These are phyloP conservation scores for Pseudopleuronectes americanus DNA, from an alignment of 2,797 vertebrate genomes.

Conservation along the genomic window DNA sequence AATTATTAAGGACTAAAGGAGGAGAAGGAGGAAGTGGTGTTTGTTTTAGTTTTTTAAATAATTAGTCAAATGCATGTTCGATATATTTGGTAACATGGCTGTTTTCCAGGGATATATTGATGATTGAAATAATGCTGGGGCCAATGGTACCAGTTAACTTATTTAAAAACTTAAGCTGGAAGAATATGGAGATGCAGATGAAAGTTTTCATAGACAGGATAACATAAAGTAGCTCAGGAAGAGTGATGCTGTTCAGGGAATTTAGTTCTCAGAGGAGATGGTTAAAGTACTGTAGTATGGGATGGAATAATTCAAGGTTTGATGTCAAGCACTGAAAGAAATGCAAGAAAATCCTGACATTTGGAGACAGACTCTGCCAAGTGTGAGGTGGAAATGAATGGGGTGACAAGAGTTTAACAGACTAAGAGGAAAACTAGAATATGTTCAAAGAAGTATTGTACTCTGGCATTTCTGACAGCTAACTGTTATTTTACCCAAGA, in stretches of 20 bases:
- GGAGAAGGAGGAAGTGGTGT: too few species aligned
- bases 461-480: conserved; percentile 2
- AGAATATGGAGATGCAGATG: conserved; percentile 1
- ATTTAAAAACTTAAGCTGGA: conserved; percentile 7
- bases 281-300: neutral
- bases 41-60: neutral
- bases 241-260: neutral
- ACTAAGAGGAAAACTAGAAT: neutral
- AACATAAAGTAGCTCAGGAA: conserved; percentile 1
- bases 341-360: neutral
- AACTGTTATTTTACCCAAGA: conserved; percentile 8
- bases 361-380: neutral
- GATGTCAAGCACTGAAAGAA: neutral
- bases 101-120: neutral
- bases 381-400: neutral
- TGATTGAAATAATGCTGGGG: neutral
- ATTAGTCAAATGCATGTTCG: neutral
- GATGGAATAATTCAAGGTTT: neutral
- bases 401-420: conserved; percentile 1
- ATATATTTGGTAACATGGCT: neutral
- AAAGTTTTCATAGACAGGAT: conserved; percentile 6
- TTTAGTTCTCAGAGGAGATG: neutral
- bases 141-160: neutral
- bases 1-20: neutral
- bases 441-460: neutral